Conservation (phyloP, 1,140 invertebrate species). For the Heterodera schachtii region DNA sequence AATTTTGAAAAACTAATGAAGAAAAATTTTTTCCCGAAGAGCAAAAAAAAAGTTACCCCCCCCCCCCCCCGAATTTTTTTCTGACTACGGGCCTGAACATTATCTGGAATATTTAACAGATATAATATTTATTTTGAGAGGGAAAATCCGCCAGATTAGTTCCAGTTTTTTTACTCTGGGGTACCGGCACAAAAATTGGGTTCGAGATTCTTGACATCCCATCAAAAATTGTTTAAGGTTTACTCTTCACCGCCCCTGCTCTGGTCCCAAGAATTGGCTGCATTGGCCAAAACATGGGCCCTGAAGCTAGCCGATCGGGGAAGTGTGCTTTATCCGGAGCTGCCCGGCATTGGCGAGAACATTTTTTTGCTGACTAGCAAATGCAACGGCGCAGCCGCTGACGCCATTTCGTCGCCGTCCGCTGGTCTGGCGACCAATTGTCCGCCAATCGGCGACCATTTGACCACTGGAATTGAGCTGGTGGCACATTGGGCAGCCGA, state of each 20-base stretch:
- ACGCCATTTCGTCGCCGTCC: neutral
- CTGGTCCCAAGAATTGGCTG: slow-evolving; percentile 61
- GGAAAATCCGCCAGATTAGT: too few relatives aligned
- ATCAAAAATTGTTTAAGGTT: neutral
- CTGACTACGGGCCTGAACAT: too few relatives aligned
- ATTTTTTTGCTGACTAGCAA: slow-evolving; percentile 50
- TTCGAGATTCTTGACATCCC: too few relatives aligned
- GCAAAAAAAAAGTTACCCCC: too few relatives aligned
- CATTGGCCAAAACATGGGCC: slow-evolving; percentile 64
- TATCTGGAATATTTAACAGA: too few relatives aligned
- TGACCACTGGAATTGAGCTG: slow-evolving; percentile 61
- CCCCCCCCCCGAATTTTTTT: too few relatives aligned
- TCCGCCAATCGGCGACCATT: slow-evolving; percentile 47
- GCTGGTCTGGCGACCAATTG: neutral
- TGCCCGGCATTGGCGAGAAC: slow-evolving; percentile 65
- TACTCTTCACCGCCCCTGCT: slow-evolving; percentile 33
- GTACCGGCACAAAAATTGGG: too few relatives aligned
- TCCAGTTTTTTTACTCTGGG: too few relatives aligned
- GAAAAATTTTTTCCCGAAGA: too few relatives aligned
- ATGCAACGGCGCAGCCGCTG: neutral
- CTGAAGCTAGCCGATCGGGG: slow-evolving; percentile 62
- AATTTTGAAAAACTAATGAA: too few relatives aligned
- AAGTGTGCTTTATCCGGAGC: slow-evolving; percentile 62
- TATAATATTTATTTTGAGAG: too few relatives aligned
- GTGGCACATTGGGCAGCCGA: slow-evolving; percentile 62